phyloP scores from a whole-genome alignment of 2,888 invertebrate species.

The Nasonovia ribisnigri region DNA sequence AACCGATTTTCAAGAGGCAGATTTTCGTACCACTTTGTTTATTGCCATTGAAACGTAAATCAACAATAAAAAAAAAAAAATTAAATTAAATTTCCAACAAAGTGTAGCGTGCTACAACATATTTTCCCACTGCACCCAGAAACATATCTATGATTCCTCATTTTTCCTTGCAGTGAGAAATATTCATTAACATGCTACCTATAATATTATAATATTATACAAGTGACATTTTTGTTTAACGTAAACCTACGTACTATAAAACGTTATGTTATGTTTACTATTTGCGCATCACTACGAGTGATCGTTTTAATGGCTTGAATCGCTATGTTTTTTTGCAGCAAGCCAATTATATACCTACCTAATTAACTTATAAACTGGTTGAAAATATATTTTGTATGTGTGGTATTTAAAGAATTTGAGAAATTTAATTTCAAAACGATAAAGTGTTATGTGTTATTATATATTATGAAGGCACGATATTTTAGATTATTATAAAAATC shows the following conservation, averaged over 20 bases:
- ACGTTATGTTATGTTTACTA: not conserved
- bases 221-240: not conserved
- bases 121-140: not conserved
- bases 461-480: not conserved
- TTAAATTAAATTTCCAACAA: no score
- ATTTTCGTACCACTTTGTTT: no score
- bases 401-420: no score
- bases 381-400: not conserved
- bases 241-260: not conserved
- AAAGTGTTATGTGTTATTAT: not conserved
- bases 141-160: no score
- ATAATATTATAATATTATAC: no score
- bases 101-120: no score
- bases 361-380: not conserved
- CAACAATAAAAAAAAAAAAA: no score
- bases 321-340: not conserved
- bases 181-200: no score
- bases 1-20: no score
- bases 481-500: not conserved
- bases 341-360: no score
- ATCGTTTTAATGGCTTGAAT: not conserved
- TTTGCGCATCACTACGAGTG: not conserved
- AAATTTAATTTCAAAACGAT: not conserved
- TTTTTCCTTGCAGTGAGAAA: no score
- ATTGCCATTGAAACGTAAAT: no score